Conservation (phyloP, 2,113 vertebrate species). For the Cephalopterus ornatus region DNA sequence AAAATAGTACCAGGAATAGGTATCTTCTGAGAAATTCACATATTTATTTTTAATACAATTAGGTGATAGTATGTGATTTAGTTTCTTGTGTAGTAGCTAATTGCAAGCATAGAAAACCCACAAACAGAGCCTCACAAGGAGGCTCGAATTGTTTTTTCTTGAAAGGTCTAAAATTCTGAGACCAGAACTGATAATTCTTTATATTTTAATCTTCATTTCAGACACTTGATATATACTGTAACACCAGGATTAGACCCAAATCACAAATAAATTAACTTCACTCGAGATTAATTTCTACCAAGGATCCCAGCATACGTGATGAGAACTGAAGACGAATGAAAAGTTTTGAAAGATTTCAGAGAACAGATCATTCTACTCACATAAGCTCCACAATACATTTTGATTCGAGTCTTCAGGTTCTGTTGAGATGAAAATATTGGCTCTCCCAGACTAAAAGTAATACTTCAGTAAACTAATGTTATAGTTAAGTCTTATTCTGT, state of each 20-base stretch:
- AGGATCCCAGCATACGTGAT: not conserved
- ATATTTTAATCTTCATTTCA: not conserved
- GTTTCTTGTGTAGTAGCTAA: not conserved
- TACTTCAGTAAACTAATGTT: not conserved
- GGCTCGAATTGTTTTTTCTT: not conserved
- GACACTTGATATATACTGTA: not conserved
- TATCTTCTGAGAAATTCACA: not conserved
- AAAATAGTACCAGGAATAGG: not conserved
- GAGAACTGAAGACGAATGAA: not conserved
- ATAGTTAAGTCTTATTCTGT: not conserved
- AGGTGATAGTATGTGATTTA: not conserved
- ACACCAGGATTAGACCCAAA: not conserved
- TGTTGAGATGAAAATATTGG: not conserved
- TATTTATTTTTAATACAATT: not conserved
- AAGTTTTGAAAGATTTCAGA: not conserved
- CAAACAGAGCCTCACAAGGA: not conserved
- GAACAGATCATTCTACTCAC: slow-evolving; percentile 68
- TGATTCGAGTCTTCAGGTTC: not conserved
- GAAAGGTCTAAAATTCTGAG: not conserved
- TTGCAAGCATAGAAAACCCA: not conserved
- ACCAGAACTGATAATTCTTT: not conserved
- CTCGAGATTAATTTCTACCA: not conserved
- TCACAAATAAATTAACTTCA: not conserved
- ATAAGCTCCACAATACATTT: slow-evolving; percentile 73
- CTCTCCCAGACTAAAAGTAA: not conserved